Base-by-base conservation (phyloP, 2,888 invertebrate genomes). In the Sarcophaga rosellei region DNA sequence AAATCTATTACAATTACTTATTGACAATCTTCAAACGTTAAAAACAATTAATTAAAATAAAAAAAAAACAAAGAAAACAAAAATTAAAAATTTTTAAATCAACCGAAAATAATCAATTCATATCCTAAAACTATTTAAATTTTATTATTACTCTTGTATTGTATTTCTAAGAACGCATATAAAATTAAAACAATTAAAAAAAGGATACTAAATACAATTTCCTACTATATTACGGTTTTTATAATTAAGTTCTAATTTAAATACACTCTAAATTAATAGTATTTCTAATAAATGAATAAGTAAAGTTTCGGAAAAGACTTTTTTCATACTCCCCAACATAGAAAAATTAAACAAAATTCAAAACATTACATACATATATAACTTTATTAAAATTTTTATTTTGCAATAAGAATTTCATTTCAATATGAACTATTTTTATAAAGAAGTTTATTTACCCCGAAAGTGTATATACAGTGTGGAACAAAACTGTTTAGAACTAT, bases 1-100 rank as follows among this genome's bases (percentile, higher is more conserved):
- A 84, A 83, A 81, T 77, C 79, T 82, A 74, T 84, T 81, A 87
- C 74, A 87, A 82, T 87, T 82, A 87, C 84, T 74, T 53, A 87
- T 77, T 82, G 87, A 87, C 87, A 87, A 87, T 87, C 87, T 85
- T 80, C 79, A 79, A 35, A 79, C 66, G 73, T 80, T 85, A 76
- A 85, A 81, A 79, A 84, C 53, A 61, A 66, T 69, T 73, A 68
- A 77, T 74, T 10, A 66, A 44, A 61, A 25, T 20, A 21, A 59
- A 44, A 72, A 61, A 45, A 25, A 74, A 11, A 21, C 17, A 47
- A 53, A 53, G 17, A 53, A 53, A 53, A 15, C 2, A 53, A 53
- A 53, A 53, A 15, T 53, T 53, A 15, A 53, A 53, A 53, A 53
- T 53, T 53, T 53, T 53, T 53, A 53, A 53, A 53, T 17, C 17